phyloP scores from a whole-genome alignment of 2,113 vertebrate species.

The Emydocephalus ijimae region DNA sequence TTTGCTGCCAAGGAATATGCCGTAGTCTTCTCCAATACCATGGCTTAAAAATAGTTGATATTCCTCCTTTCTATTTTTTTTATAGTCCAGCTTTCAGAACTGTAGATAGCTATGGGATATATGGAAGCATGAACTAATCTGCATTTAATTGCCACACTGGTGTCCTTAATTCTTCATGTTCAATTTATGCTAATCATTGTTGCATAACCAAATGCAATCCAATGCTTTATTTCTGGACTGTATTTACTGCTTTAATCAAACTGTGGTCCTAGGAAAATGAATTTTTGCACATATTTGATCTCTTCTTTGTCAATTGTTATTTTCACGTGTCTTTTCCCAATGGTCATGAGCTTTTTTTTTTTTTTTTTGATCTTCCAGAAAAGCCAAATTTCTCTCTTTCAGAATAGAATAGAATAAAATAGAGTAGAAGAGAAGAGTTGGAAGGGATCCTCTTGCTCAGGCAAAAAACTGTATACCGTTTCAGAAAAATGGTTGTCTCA shows the following conservation, averaged over 20 bases:
- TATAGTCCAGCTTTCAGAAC: neutral
- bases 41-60: neutral
- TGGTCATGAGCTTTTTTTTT: too few relatives aligned
- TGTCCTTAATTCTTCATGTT: neutral
- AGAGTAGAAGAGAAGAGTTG: too few relatives aligned
- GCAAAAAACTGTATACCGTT: too few relatives aligned
- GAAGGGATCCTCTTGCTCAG: too few relatives aligned
- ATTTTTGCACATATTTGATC: neutral
- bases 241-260: neutral
- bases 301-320: neutral
- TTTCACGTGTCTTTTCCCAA: neutral
- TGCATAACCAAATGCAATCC: neutral
- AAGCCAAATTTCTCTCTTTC: neutral
- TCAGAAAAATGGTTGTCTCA: too few relatives aligned
- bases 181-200: neutral
- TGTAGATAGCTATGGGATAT: neutral
- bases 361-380: neutral
- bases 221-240: neutral
- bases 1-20: neutral
- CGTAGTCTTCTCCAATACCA: neutral
- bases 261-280: neutral
- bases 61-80: neutral
- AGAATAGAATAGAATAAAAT: too few relatives aligned
- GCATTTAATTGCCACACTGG: neutral
- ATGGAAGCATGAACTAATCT: neutral